Evolutionary conservation across 2,113 vertebrate genomes (phyloP).

Genomic region (Arizona elegans): DNA sequence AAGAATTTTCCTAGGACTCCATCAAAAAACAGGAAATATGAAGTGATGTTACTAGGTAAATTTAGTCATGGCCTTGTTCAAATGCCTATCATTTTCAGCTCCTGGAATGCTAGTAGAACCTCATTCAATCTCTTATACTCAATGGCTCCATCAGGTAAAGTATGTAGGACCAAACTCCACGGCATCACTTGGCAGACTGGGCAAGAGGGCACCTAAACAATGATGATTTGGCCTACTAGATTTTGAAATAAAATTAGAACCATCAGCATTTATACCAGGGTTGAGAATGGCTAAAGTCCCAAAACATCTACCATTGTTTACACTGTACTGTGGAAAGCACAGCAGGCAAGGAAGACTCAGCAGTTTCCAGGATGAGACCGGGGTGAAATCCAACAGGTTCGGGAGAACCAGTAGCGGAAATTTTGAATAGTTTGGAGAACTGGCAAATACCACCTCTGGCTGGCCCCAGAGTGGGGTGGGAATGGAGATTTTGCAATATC

Average conservation of each 20-base stretch:
- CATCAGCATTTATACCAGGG: neutral
- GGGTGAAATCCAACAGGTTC: too few species aligned
- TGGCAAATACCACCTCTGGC: too few species aligned
- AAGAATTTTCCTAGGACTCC: conserved; percentile 26
- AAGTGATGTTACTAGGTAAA: conserved; percentile 14
- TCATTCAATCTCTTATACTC: neutral
- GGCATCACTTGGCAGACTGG: neutral
- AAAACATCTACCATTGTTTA: neutral
- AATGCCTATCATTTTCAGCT: conserved; percentile 2
- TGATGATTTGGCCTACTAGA: neutral
- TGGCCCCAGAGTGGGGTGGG: too few species aligned
- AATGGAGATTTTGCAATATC: too few species aligned
- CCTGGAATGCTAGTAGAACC: neutral
- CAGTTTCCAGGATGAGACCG: neutral
- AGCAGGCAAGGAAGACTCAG: too few species aligned
- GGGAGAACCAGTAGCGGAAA: too few species aligned
- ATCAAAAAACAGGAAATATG: conserved; percentile 38
- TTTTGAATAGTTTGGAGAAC: too few species aligned
- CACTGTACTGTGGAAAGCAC: neutral
- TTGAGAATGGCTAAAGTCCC: too few species aligned
- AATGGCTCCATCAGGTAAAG: neutral
- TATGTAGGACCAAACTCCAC: neutral
- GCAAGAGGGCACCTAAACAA: neutral
- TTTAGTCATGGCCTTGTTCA: neutral
- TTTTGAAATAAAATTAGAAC: neutral